A percentile compares a stretch with the other conserved stretches of the same genome.
Evolutionary conservation across 2,113 vertebrate species (phyloP).

Genomic region (Sturnira hondurensis): DNA sequence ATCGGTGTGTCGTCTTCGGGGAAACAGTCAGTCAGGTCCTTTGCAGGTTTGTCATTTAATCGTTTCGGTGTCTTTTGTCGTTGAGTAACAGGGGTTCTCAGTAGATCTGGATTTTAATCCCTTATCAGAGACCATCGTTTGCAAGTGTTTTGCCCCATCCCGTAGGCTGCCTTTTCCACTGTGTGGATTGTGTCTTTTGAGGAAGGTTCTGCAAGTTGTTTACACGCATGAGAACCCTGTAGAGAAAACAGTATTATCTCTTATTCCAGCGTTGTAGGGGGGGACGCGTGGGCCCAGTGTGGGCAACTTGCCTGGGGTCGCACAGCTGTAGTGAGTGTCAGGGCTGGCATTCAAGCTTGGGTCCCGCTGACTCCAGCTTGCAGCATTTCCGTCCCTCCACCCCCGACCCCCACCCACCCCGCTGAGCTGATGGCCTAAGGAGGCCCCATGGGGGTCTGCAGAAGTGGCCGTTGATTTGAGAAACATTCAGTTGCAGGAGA

Average conservation of each 20-base stretch:
- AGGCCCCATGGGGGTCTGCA: not conserved
- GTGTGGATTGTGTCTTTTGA: not conserved
- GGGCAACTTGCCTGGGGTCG: not conserved
- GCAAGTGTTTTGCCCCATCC: not conserved
- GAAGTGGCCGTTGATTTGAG: not conserved
- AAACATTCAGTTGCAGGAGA: not conserved
- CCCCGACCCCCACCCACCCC: rapidly evolving
- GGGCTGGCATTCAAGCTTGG: not conserved
- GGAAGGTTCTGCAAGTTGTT: not conserved
- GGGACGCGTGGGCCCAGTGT: not conserved
- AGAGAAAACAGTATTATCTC: not conserved
- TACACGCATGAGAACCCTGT: not conserved
- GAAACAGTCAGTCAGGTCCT: not conserved
- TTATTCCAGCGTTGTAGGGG: not conserved
- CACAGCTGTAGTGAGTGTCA: not conserved
- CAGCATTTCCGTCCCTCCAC: not conserved
- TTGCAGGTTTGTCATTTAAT: not conserved
- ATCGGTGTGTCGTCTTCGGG: not conserved
- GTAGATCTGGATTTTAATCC: not conserved
- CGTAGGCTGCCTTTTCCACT: not conserved
- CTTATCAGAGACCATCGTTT: not conserved
- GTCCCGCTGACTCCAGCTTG: not conserved
- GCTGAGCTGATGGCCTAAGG: not conserved
- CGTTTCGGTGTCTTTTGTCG: not conserved
- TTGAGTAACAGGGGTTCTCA: not conserved